A percentile compares a stretch with the other conserved stretches of the same genome.
phyloP scores from a whole-genome alignment of 1,140 invertebrate species.

The Holcopasites calliopsidis region DNA sequence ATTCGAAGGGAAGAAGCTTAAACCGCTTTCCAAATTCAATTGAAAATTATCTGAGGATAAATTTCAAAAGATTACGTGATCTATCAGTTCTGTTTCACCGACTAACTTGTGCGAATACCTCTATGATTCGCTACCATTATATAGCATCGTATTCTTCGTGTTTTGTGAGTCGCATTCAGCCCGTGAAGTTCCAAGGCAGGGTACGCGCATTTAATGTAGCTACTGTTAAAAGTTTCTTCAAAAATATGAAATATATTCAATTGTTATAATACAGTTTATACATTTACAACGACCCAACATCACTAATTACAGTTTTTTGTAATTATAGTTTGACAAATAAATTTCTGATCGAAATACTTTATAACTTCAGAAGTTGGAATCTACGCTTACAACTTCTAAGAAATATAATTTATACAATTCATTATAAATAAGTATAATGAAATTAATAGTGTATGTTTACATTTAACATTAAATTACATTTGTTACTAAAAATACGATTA shows the following conservation, averaged over 20 bases:
- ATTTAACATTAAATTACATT: background rate
- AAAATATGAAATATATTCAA: constrained; percentile 47
- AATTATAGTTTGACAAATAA: background rate
- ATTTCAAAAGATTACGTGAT: constrained; percentile 14
- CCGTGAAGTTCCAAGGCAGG: background rate
- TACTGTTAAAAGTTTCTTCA: constrained; percentile 42
- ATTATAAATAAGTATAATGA: background rate
- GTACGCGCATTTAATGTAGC: no score
- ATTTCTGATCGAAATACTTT: background rate
- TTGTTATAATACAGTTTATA: constrained; percentile 46
- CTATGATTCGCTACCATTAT: background rate
- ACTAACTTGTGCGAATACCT: background rate
- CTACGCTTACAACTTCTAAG: background rate
- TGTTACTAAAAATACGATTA: background rate
- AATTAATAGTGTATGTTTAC: constrained; percentile 2
- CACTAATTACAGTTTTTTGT: background rate
- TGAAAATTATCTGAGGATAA: background rate
- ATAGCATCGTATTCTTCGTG: background rate
- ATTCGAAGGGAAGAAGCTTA: background rate
- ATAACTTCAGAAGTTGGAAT: background rate
- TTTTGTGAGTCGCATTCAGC: no score
- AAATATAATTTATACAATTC: background rate
- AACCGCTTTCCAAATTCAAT: background rate
- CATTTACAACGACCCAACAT: constrained; percentile 2
- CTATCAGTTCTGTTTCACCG: no score